These are phyloP conservation scores for Dinocampus coccinellae DNA, from an alignment of 2,888 invertebrate genomes.

Conservation along the genomic window DNA sequence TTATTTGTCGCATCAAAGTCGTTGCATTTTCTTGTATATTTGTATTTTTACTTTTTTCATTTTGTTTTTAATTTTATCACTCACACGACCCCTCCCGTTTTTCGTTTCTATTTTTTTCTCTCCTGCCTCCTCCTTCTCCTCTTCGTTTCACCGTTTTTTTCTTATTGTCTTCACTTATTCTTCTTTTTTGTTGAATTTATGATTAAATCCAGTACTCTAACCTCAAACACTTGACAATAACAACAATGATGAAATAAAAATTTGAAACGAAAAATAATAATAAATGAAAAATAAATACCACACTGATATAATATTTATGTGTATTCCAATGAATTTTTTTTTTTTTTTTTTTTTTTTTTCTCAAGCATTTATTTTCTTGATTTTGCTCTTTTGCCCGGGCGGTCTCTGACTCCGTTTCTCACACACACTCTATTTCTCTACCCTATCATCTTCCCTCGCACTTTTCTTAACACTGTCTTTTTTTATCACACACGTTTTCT, in stretches of 20 bases:
- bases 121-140: neutral
- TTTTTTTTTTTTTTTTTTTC: neutral
- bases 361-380: too few relatives aligned
- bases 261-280: too few relatives aligned
- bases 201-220: neutral
- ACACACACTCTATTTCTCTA: constrained; percentile 17
- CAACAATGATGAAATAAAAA: neutral
- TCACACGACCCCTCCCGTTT: neutral
- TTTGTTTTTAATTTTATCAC: neutral
- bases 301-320: too few relatives aligned
- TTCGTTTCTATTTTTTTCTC: neutral
- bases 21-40: neutral
- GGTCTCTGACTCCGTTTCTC: neutral
- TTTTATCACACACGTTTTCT: constrained; percentile 21
- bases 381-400: neutral
- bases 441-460: constrained; percentile 26
- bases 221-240: neutral
- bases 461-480: neutral
- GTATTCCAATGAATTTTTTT: neutral
- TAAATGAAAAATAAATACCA: too few relatives aligned
- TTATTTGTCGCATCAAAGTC: neutral
- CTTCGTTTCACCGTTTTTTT: neutral
- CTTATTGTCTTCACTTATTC: neutral
- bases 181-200: neutral
- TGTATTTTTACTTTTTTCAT: neutral